Evolutionary conservation across 2,797 vertebrate species (phyloP).

Genomic region (Chelonia mydas): DNA sequence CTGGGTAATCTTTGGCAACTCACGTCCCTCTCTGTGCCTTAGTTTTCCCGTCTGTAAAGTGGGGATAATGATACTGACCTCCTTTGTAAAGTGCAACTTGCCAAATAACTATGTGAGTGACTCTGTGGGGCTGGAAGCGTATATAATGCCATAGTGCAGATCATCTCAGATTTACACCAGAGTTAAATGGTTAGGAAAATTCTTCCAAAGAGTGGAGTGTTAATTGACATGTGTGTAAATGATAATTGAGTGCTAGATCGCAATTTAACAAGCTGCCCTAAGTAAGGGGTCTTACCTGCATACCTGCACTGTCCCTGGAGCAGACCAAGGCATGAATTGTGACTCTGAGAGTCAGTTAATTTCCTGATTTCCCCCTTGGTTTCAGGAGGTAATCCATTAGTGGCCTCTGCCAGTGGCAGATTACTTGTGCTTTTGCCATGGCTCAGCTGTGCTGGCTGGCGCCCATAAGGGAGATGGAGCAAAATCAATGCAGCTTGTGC

Average conservation of each 20-base stretch:
- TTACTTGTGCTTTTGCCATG: neutral
- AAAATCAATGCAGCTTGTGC: neutral
- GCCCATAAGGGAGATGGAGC: neutral
- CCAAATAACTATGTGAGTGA: too few relatives aligned
- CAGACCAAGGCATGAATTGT: neutral
- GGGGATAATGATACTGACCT: neutral
- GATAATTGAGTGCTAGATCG: neutral
- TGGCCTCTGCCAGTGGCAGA: neutral
- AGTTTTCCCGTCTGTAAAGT: neutral
- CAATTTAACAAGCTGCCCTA: neutral
- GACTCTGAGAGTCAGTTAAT: neutral
- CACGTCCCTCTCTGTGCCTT: neutral
- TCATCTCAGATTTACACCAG: neutral
- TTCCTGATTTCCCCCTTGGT: accelerated
- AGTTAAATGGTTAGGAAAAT: neutral
- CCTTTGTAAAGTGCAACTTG: neutral
- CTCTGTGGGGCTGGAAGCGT: neutral
- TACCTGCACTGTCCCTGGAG: neutral
- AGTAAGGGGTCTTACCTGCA: too few relatives aligned
- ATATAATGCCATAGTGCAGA: neutral
- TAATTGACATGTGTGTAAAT: neutral
- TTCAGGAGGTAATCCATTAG: neutral
- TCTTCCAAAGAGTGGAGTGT: accelerated
- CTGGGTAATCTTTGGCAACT: too few relatives aligned
- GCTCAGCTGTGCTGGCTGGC: neutral